Evolutionary conservation across 2,113 vertebrate genomes (phyloP).

Genomic region (Melanotaenia duboulayi): DNA sequence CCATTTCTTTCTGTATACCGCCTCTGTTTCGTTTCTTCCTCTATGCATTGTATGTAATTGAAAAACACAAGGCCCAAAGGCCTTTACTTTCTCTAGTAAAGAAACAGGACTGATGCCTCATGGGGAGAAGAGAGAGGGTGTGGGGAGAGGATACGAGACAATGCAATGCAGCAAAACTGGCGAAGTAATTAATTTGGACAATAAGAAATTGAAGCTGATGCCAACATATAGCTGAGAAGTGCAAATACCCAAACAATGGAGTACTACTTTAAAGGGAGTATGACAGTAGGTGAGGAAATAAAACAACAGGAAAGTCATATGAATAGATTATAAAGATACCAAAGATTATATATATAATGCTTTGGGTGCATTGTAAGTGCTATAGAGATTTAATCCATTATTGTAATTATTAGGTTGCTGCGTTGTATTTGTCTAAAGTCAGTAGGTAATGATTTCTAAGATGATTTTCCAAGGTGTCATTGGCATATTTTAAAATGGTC

Average conservation of each 20-base stretch:
- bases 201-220: constrained; percentile 57
- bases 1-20: constrained; percentile 24
- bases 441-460: no score
- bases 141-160: constrained; percentile 2
- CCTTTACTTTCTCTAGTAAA: constrained; percentile 47
- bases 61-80: constrained; percentile 72
- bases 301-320: no score
- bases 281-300: constrained; percentile 4
- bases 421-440: no score
- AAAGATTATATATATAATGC: no score
- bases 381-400: no score
- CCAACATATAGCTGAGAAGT: constrained; percentile 66
- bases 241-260: constrained; percentile 21
- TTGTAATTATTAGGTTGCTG: no score
- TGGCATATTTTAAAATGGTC: no score
- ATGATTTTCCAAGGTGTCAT: no score
- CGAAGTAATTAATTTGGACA: constrained; percentile 53
- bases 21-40: constrained; percentile 19
- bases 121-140: constrained; percentile 32
- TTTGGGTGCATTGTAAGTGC: background rate
- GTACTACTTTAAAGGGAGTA: constrained; percentile 9
- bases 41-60: constrained; percentile 65
- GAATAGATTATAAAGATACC: no score
- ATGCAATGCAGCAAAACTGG: constrained; percentile 12
- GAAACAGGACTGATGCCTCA: constrained; percentile 42